Conservation (phyloP, 1,140 invertebrate genomes). For the Hirudo medicinalis region DNA sequence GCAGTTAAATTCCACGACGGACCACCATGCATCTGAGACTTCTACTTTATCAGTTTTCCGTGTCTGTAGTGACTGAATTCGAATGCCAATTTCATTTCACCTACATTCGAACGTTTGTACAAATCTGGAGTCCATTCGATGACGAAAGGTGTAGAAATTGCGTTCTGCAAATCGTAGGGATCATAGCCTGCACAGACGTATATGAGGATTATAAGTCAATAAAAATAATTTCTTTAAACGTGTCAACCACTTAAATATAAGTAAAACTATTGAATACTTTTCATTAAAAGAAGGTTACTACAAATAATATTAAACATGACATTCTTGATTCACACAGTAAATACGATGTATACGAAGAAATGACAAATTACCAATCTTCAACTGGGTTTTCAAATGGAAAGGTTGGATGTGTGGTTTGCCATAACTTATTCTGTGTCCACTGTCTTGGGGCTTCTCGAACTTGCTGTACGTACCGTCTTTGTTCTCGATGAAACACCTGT, state of each 20-base stretch:
- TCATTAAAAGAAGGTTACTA: no score
- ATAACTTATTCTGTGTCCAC: background rate
- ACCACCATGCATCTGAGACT: no score
- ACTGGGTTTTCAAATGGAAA: slow-evolving; percentile 4
- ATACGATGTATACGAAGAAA: no score
- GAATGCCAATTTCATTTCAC: background rate
- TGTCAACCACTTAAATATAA: no score
- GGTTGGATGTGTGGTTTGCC: background rate
- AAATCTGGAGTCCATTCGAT: slow-evolving; percentile 6
- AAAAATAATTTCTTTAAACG: no score
- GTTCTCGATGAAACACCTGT: background rate
- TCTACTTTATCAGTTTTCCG: background rate
- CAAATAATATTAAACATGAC: no score
- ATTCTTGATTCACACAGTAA: no score
- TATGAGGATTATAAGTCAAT: no score
- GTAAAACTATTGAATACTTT: no score
- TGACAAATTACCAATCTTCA: background rate
- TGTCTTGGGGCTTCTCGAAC: background rate
- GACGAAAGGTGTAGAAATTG: background rate
- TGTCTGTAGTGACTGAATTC: slow-evolving; percentile 7
- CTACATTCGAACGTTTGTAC: background rate
- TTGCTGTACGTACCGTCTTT: slow-evolving; percentile 5
- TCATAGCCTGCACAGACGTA: no score
- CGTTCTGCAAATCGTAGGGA: no score
- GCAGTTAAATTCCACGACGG: no score